Base-by-base conservation (phyloP, 2,113 vertebrate species). In the Callorhinus ursinus region DNA sequence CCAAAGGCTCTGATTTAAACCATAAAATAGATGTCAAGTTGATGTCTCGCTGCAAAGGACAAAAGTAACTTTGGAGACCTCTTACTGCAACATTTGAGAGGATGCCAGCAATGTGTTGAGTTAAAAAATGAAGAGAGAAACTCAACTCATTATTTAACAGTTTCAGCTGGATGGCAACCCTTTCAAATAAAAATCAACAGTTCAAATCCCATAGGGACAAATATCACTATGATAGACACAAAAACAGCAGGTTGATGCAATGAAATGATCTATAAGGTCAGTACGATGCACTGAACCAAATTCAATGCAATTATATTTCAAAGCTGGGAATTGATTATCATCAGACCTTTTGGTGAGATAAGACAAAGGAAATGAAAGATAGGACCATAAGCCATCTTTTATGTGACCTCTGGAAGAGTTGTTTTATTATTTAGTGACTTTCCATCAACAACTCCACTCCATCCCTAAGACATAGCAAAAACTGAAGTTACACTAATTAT, bases 11-110 rank as follows among this genome's bases (percentile, higher is more conserved):
- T 65, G 24, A 57, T 95, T 77, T 31, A 71, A 81, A 89, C 42
- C 22, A 61, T 69, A 42, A 88, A 94, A 95, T 77, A 76, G 55
- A 93, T 63, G 24, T 84, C 76, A 94, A 49, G 36, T 82, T 87
- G 36, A 92, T 77, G 28, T 92, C 42, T 69, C 1, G 0, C 31
- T 88, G 14, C 4, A 79, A 42, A 57, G 22, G 53, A 88, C n/a
- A 88, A 82, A 96, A 86, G n/a, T 42, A 82, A 91, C 26, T 82
- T 71, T 91, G 51, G 39, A 88, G 49, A 31, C 24, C 1, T 76
- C 85, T 72, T n/a, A 71, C 1, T 86, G 39, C n/a, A 79, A 13
- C 63, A 51, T 53, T 63, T 18, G 28, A 79, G 39, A 88, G 53
- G 57, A 65, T 57, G 26, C 16, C 71, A 85, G 51, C 53, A 51